A percentile compares a stretch with the other conserved stretches of the same genome.
Conservation (phyloP, 2,888 invertebrate genomes). For the Capitulum mitella region DNA sequence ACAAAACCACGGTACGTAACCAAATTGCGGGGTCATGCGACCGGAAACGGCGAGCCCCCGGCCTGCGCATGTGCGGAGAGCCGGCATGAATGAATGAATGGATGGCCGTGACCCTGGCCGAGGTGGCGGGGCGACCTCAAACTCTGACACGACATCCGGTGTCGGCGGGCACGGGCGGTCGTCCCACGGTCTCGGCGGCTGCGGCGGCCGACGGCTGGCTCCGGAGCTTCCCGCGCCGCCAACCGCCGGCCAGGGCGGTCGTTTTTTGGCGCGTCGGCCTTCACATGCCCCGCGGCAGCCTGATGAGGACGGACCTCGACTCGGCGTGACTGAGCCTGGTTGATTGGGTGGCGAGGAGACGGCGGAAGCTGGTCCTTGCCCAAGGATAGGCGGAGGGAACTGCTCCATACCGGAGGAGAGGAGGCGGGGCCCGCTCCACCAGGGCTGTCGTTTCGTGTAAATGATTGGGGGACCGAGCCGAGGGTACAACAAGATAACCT, state of each 20-base stretch:
- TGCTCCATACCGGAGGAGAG: no score
- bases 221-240: neutral
- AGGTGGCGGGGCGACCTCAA: conserved; percentile 4
- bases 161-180: neutral
- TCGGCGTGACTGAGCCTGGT: neutral
- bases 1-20: neutral
- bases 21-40: conserved; percentile 11
- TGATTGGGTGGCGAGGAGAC: neutral
- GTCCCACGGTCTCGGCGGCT: neutral
- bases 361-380: no score
- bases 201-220: neutral
- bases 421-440: no score
- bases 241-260: neutral
- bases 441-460: no score
- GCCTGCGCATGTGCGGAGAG: neutral
- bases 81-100: neutral
- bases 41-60: neutral
- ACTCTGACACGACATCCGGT: conserved; percentile 15
- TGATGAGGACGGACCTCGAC: neutral
- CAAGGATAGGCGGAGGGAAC: no score
- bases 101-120: conserved; percentile 16
- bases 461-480: no score
- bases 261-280: no score
- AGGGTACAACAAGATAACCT: no score
- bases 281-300: neutral